Conservation (phyloP, 2,113 vertebrate genomes). For the Castor canadensis region DNA sequence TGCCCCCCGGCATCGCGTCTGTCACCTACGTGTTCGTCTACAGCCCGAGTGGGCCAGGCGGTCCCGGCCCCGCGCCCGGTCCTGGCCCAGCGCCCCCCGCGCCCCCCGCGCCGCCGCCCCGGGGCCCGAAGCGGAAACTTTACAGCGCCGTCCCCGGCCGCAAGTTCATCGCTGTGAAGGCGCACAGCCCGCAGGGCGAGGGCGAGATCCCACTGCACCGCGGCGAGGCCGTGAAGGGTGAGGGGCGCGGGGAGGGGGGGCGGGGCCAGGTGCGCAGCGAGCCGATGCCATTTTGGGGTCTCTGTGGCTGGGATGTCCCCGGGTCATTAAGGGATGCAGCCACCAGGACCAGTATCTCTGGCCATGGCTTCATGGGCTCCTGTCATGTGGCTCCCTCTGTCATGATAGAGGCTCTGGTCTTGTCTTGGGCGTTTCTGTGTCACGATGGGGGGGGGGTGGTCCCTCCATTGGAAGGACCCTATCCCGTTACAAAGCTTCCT, state of each 20-base stretch:
- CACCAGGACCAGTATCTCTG: neutral
- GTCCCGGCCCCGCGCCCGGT: slow-evolving; percentile 65
- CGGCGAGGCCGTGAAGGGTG: slow-evolving; percentile 96
- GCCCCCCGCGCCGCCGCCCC: slow-evolving; percentile 86
- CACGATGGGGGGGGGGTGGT: neutral
- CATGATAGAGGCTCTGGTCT: neutral
- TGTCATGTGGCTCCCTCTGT: neutral
- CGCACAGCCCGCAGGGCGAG: slow-evolving; percentile 94
- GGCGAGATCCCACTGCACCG: slow-evolving; percentile 97
- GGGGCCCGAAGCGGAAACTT: slow-evolving; percentile 95
- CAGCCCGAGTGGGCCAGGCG: slow-evolving; percentile 88
- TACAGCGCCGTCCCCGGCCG: slow-evolving; percentile 97
- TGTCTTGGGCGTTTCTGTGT: neutral
- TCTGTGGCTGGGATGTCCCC: neutral
- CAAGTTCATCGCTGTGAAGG: slow-evolving; percentile 96
- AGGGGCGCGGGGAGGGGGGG: slow-evolving; percentile 73
- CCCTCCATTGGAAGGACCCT: neutral
- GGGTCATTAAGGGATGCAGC: neutral
- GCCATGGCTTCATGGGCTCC: neutral
- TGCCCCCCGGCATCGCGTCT: slow-evolving; percentile 91
- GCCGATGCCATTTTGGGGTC: neutral
- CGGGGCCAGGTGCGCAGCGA: neutral
- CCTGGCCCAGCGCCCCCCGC: slow-evolving; percentile 85
- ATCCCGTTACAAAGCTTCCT: neutral
- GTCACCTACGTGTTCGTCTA: slow-evolving; percentile 98